Base-by-base conservation (phyloP, 2,797 vertebrate species). In the Lerista edwardsae region DNA sequence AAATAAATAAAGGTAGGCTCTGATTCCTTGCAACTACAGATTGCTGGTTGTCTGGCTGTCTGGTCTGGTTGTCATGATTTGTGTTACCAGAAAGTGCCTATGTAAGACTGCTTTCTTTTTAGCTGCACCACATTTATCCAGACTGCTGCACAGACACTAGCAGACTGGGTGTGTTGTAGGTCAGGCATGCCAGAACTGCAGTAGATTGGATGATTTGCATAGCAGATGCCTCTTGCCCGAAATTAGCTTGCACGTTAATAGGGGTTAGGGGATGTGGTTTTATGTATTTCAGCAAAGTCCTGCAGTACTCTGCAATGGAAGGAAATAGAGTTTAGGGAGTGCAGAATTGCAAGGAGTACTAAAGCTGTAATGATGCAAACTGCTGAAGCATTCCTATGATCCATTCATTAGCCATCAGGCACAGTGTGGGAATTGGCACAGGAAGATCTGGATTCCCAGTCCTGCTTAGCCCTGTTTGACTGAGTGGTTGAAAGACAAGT, bases 181-280 rank as follows among this genome's bases (percentile, higher is more conserved):
- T 23, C 59, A 19, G 44, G 72, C 77, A 80, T 71, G 67, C 71
- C 65, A 75, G 86, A 85, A 79, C 86, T 86, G 80, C 77, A 29
- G 61, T 68, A 74, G 55, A 1, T 74, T 69, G 62, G 65, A 75
- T 7, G 19, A n/a, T 0, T 73, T 80, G 79, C 74, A 2, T 27
- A 82, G 68, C 71, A 89, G 84, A 23, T 75, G 75, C 61, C 29
- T 86, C 0, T 0, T 6, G 29, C 21, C 87, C 82, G 67, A 51
- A 85, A 85, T 75, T 47, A 85, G 75, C n/a, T 44, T 76, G 51
- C 3, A 64, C 41, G 31, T 65, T 44, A 55, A 7, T 9, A 12
- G 17, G 5, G 81, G 21, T 51, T 14, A 21, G 36, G 14, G 65
- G 6, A 51, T 51, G 4, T 19, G 51, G n/a, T 76, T 6, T 69